phyloP scores from a whole-genome alignment of 2,113 vertebrate species.

The Leptobrachium leishanense region DNA sequence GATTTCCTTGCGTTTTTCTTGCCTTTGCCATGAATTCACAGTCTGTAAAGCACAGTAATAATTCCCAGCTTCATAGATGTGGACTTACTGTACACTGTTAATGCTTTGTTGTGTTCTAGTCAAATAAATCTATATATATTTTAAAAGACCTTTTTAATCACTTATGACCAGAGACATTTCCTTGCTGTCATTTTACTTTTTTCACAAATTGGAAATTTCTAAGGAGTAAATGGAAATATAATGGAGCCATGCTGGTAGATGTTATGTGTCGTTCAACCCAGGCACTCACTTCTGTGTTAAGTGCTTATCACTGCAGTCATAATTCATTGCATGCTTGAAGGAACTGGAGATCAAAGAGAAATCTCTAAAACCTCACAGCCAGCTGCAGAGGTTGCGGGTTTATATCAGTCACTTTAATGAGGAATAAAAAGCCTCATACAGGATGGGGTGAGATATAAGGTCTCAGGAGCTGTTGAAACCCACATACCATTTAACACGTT shows the following conservation, averaged over 20 bases:
- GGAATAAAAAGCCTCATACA: slow-evolving; percentile 30
- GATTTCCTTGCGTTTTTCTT: no score
- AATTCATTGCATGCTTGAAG: slow-evolving; percentile 44
- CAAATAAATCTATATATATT: no score
- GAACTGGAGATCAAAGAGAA: slow-evolving; percentile 40
- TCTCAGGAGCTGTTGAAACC: background rate
- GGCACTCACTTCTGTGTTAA: slow-evolving; percentile 40
- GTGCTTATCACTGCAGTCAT: slow-evolving; percentile 46
- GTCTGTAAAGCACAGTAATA: no score
- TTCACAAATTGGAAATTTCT: slow-evolving; percentile 28
- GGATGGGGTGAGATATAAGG: slow-evolving; percentile 19
- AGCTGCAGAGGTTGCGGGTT: slow-evolving; percentile 33
- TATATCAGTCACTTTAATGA: slow-evolving; percentile 37
- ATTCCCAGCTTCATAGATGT: no score
- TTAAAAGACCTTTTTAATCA: slow-evolving; percentile 5
- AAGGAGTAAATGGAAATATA: slow-evolving; percentile 23
- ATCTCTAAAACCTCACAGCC: slow-evolving; percentile 35
- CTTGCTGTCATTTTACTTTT: slow-evolving; percentile 12
- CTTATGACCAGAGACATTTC: slow-evolving; percentile 33
- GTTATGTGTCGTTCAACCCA: slow-evolving; percentile 44
- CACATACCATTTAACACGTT: background rate
- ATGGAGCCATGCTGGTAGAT: slow-evolving; percentile 36
- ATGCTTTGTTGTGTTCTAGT: no score
- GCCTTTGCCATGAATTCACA: no score
- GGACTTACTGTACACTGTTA: no score